phyloP scores from a whole-genome alignment of 2,888 invertebrate species.

The Halocaridina rubra region DNA sequence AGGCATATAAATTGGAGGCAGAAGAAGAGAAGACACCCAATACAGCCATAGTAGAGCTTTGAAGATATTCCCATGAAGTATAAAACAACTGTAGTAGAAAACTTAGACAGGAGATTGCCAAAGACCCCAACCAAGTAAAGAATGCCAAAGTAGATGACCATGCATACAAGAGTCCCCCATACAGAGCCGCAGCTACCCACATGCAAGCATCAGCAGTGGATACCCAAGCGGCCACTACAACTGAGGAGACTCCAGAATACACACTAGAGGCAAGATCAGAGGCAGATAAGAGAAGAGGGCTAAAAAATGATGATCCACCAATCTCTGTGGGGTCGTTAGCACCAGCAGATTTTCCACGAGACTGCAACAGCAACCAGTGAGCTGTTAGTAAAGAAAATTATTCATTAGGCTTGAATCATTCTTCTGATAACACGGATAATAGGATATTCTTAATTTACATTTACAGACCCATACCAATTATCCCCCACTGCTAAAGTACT shows the following conservation, averaged over 20 bases:
- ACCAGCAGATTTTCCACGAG: conserved; percentile 53
- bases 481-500: too few relatives aligned
- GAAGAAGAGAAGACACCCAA: conserved; percentile 26
- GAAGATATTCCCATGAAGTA: conserved; percentile 18
- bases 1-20: conserved; percentile 32
- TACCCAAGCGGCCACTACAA: conserved; percentile 1
- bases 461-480: too few relatives aligned
- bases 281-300: conserved; percentile 22
- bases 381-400: conserved; percentile 57
- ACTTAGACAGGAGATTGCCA: conserved; percentile 16
- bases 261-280: conserved; percentile 18
- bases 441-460: too few relatives aligned
- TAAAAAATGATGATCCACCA: conserved; percentile 44
- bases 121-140: conserved; percentile 43
- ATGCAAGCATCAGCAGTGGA: neutral
- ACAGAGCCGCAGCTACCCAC: neutral
- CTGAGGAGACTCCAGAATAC: conserved; percentile 13
- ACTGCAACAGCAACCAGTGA: conserved; percentile 59
- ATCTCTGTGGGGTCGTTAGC: conserved; percentile 28
- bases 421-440: conserved; percentile 50
- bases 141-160: neutral
- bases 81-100: conserved; percentile 21
- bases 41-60: conserved; percentile 13
- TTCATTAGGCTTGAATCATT: conserved; percentile 32
- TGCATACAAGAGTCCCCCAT: too few relatives aligned